Evolutionary conservation across 1,140 invertebrate species (phyloP).

Genomic region (Sminthurides bifidus): DNA sequence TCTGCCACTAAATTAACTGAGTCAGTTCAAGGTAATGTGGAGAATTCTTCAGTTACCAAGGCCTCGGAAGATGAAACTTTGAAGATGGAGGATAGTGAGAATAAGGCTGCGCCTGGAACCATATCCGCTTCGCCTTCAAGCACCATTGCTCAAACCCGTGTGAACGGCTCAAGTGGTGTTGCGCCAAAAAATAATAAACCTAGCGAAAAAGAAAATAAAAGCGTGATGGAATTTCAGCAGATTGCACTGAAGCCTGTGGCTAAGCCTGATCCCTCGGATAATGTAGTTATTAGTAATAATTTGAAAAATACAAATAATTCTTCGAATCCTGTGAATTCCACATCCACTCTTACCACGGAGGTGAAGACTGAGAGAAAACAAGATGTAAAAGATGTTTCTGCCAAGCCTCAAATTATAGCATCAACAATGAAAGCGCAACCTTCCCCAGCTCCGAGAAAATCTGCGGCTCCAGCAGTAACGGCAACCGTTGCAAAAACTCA

Average conservation of each 20-base stretch:
- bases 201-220: conserved; percentile 1
- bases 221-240: conserved; percentile 2
- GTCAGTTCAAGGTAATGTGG: background rate
- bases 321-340: conserved; percentile 3
- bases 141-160: too few species aligned
- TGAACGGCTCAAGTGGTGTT: too few species aligned
- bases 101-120: too few species aligned
- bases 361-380: background rate
- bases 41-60: background rate
- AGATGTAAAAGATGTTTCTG: too few species aligned
- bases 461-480: background rate
- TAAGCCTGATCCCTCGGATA: background rate
- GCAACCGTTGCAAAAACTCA: background rate
- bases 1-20: background rate
- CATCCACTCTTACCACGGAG: background rate
- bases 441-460: background rate
- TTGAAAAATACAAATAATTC: conserved; percentile 5
- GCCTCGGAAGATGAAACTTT: background rate
- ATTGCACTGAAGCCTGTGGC: conserved; percentile 3
- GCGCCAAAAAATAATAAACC: too few species aligned
- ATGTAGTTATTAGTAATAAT: conserved; percentile 3
- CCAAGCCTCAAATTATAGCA: background rate
- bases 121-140: too few species aligned
- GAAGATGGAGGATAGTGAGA: background rate
- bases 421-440: background rate